Evolutionary conservation across 92 coral and sea anemone species (phyloP).

Genomic region (Palythoa grandiflora): DNA sequence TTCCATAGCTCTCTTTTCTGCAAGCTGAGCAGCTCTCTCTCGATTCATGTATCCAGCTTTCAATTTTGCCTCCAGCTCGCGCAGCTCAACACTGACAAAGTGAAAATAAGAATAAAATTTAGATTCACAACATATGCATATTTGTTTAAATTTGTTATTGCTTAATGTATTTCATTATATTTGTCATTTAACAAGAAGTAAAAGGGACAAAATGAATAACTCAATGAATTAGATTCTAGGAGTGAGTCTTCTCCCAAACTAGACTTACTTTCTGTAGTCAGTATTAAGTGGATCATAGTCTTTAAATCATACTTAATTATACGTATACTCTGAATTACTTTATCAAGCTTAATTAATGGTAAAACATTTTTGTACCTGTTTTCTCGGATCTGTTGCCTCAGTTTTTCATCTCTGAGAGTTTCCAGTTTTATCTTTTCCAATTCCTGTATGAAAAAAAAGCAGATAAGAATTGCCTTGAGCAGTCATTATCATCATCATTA

Average conservation of each 20-base stretch:
- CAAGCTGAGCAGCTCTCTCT: constrained; percentile 93
- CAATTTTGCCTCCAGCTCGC: constrained; percentile 94
- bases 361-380: constrained; percentile 72
- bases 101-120: not conserved
- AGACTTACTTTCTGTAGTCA: no score
- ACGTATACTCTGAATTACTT: not conserved
- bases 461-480: not conserved
- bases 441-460: constrained; percentile 58
- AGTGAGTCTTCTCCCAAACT: no score
- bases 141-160: no score
- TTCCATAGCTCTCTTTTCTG: constrained; percentile 80
- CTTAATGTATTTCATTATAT: no score
- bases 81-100: constrained; percentile 80
- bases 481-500: not conserved
- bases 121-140: not conserved
- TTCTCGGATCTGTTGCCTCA: constrained; percentile 93
- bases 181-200: no score
- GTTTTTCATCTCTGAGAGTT: constrained; percentile 80
- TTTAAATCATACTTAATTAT: not conserved
- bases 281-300: no score
- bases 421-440: constrained; percentile 88
- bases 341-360: not conserved
- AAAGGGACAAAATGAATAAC: no score
- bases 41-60: constrained; percentile 97
- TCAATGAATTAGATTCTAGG: no score